phyloP scores from a whole-genome alignment of 2,113 vertebrate genomes.

The Nycticebus coucang region DNA sequence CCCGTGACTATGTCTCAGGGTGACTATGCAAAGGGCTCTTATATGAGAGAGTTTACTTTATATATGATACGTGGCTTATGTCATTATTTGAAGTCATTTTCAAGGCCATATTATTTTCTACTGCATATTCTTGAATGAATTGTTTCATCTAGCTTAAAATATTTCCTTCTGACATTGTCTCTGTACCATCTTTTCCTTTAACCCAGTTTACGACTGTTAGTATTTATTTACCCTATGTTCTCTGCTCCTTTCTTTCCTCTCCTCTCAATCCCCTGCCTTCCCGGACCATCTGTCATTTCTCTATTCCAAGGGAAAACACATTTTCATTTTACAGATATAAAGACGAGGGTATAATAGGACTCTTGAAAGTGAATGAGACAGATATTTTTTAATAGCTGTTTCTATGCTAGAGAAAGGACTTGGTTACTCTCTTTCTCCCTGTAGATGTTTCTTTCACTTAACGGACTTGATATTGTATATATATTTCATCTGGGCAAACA shows the following conservation, averaged over 20 bases:
- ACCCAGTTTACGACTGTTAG: slow-evolving; percentile 6
- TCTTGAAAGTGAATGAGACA: slow-evolving; percentile 77
- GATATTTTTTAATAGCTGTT: slow-evolving; percentile 77
- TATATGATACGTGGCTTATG: background rate
- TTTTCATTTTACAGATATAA: slow-evolving; percentile 75
- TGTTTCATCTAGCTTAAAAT: slow-evolving; percentile 30
- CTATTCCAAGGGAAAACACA: slow-evolving; percentile 59
- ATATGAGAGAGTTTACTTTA: background rate
- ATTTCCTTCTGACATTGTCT: background rate
- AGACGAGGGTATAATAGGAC: background rate
- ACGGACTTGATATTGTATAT: slow-evolving; percentile 82
- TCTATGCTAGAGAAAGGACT: slow-evolving; percentile 43
- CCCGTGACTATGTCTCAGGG: background rate
- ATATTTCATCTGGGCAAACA: slow-evolving; percentile 86
- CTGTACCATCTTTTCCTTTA: slow-evolving; percentile 22
- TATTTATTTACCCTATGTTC: slow-evolving; percentile 55
- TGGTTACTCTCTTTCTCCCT: slow-evolving; percentile 32
- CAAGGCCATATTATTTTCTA: background rate
- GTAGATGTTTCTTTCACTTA: slow-evolving; percentile 82
- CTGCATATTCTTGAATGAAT: background rate
- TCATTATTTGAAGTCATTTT: slow-evolving; percentile 10
- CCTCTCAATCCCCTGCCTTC: slow-evolving; percentile 37
- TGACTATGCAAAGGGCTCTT: background rate
- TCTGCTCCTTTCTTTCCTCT: slow-evolving; percentile 9
- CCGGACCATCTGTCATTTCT: slow-evolving; percentile 65